Base-by-base conservation (phyloP, 2,113 vertebrate genomes). In the Pandion haliaetus region DNA sequence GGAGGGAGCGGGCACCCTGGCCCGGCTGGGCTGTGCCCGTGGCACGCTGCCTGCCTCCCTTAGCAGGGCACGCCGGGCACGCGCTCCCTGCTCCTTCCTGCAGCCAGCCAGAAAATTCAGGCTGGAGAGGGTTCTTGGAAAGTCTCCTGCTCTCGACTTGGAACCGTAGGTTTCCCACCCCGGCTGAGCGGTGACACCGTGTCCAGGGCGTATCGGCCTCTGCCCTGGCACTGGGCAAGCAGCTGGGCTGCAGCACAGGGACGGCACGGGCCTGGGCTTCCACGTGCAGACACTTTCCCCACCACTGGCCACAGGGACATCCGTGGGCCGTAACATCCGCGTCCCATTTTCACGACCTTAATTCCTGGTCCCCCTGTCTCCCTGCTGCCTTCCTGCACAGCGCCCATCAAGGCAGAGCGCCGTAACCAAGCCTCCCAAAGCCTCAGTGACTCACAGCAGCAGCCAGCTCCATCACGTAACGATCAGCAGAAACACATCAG, bases 1-100 rank as follows among this genome's bases (percentile, higher is more conserved):
- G 62, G 71, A 52, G 15, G 54, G 25, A 65, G 55, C 0, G 0
- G 63, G 57, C 10, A 26, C 24, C 61, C 24, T 0, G 0, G n/a
- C 9, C 29, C 4, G 4, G 66, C 20, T 4, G 54, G 21, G 47
- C 21, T 34, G 34, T 1, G 18, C 50, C 38, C 25, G 0, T 1
- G 5, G 70, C 8, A 2, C 45, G 69, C 63, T 28, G 23, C 11
- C 62, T 17, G 40, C 36, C 16, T 3, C 29, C 70, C 80, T 8
- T 0, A 0, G 25, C 4, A 1, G 13, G 77, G 55, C 62, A 45
- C 14, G 1, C 44, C 1, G 7, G 58, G 17, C 32, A 63, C 4
- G 0, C 1, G 11, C 8, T 36, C 40, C 47, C 70, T 4, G 8
- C n/a, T 19, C 66, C 8, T 12, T 26, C 72, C 31, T 10, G 9